These are phyloP conservation scores for Tretioscincus oriximinensis DNA, from an alignment of 2,113 vertebrate species.

Conservation along the genomic window DNA sequence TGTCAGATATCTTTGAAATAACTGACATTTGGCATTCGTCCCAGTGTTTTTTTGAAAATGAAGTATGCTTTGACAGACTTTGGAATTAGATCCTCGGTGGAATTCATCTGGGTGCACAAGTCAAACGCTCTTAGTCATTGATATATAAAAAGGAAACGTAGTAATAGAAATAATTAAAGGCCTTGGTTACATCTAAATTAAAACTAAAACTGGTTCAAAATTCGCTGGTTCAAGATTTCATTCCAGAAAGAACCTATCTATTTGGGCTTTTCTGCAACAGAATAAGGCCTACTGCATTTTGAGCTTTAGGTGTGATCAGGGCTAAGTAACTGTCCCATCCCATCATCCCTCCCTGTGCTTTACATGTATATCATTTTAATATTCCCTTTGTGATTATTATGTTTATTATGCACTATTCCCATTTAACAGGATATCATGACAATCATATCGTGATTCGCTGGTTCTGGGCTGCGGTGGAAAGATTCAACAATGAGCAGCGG, in stretches of 20 bases:
- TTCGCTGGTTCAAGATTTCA: too few relatives aligned
- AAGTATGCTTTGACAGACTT: neutral
- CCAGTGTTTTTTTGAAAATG: neutral
- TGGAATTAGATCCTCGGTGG: neutral
- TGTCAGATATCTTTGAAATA: slow-evolving; percentile 7
- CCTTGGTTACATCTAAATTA: neutral
- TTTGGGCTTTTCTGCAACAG: too few relatives aligned
- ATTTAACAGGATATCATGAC: slow-evolving; percentile 91
- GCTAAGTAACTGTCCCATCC: too few relatives aligned
- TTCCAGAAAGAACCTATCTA: too few relatives aligned
- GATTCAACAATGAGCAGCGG: slow-evolving; percentile 98
- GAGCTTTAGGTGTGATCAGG: too few relatives aligned
- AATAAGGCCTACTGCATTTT: too few relatives aligned
- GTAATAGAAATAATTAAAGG: neutral
- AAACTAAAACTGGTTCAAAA: too few relatives aligned
- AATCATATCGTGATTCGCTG: slow-evolving; percentile 98
- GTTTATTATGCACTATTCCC: neutral
- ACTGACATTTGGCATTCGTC: slow-evolving; percentile 17
- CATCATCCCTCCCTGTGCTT: too few relatives aligned
- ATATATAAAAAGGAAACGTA: neutral
- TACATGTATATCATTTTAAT: too few relatives aligned
- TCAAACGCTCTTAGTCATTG: neutral
- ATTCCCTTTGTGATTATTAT: too few relatives aligned
- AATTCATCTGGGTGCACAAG: neutral
- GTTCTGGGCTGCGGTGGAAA: slow-evolving; percentile 98